Conservation (phyloP, 2,888 invertebrate species). For the Smittia aterrima region DNA sequence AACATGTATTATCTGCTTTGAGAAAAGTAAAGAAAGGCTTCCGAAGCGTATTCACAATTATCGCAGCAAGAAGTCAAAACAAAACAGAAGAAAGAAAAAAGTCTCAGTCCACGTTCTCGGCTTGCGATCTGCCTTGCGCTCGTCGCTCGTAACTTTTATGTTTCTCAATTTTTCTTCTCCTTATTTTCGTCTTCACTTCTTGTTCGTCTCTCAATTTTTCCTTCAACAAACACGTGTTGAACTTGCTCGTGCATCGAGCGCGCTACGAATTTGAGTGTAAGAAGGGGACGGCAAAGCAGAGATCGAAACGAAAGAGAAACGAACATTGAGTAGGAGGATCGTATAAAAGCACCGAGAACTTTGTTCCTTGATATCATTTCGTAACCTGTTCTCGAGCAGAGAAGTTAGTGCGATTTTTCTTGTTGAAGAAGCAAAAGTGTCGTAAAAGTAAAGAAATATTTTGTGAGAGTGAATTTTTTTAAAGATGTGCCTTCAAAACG, state of each 20-base stretch:
- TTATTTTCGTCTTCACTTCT: neutral
- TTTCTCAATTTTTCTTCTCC: slow-evolving; percentile 22
- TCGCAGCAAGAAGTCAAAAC: slow-evolving; percentile 37
- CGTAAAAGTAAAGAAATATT: neutral
- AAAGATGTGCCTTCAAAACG: slow-evolving; percentile 22
- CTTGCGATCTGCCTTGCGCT: slow-evolving; percentile 10
- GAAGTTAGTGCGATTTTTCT: slow-evolving; percentile 6
- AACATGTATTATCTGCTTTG: slow-evolving; percentile 25
- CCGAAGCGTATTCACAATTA: slow-evolving; percentile 20
- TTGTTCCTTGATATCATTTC: slow-evolving; percentile 39
- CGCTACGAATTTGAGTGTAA: slow-evolving; percentile 31
- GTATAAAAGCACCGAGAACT: slow-evolving; percentile 34
- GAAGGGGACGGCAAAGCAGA: slow-evolving; percentile 13
- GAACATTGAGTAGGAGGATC: slow-evolving; percentile 35
- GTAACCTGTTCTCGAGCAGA: slow-evolving; percentile 16
- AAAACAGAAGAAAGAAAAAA: slow-evolving; percentile 34
- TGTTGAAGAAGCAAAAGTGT: neutral
- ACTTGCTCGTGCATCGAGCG: slow-evolving; percentile 41
- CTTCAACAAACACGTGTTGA: slow-evolving; percentile 37
- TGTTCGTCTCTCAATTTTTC: slow-evolving; percentile 12
- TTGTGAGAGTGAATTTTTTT: neutral
- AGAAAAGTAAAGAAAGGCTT: slow-evolving; percentile 14
- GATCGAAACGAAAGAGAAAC: slow-evolving; percentile 22
- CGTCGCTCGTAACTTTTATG: slow-evolving; percentile 8
- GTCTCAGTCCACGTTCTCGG: slow-evolving; percentile 40